A percentile compares a stretch with the other conserved stretches of the same genome.
Conservation (phyloP, 2,888 invertebrate genomes). For the Platynereis dumerilii region DNA sequence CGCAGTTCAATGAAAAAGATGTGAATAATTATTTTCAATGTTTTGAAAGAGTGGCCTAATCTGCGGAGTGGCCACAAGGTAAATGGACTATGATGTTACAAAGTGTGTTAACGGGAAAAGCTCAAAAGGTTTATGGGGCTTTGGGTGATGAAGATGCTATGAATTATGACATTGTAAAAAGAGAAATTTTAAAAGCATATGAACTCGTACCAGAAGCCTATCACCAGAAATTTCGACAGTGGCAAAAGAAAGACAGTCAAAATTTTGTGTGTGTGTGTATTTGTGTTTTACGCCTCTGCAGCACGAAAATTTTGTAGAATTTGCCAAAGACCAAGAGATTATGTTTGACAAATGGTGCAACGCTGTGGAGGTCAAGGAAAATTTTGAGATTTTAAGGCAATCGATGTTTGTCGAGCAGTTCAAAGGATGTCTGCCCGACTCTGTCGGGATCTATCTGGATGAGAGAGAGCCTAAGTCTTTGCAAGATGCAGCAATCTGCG, state of each 20-base stretch:
- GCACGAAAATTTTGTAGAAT: constrained; percentile 35
- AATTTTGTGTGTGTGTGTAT: no score
- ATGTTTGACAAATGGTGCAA: constrained; percentile 29
- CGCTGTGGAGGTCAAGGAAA: no score
- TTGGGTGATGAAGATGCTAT: constrained; percentile 21
- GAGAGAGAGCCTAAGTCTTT: constrained; percentile 22
- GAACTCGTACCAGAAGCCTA: constrained; percentile 33
- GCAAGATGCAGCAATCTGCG: constrained; percentile 19
- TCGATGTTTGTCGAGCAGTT: no score
- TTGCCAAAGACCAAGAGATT: constrained; percentile 31
- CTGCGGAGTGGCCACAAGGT: no score
- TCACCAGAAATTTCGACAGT: constrained; percentile 28
- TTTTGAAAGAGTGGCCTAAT: no score
- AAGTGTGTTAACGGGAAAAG: constrained; percentile 30
- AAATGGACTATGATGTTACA: constrained; percentile 31
- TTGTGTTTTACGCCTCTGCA: no score
- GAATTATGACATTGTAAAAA: constrained; percentile 30
- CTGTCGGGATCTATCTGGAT: constrained; percentile 27
- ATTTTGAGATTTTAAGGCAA: constrained; percentile 14
- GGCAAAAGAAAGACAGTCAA: constrained; percentile 18
- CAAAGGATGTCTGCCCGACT: constrained; percentile 11
- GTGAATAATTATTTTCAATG: no score
- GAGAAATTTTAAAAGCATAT: constrained; percentile 32
- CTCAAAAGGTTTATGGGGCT: constrained; percentile 24
- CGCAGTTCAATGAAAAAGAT: no score